Evolutionary conservation across 2,113 vertebrate species (phyloP), one percentile per base, ranked within the genome.

Genomic region (Barbus barbus): DNA sequence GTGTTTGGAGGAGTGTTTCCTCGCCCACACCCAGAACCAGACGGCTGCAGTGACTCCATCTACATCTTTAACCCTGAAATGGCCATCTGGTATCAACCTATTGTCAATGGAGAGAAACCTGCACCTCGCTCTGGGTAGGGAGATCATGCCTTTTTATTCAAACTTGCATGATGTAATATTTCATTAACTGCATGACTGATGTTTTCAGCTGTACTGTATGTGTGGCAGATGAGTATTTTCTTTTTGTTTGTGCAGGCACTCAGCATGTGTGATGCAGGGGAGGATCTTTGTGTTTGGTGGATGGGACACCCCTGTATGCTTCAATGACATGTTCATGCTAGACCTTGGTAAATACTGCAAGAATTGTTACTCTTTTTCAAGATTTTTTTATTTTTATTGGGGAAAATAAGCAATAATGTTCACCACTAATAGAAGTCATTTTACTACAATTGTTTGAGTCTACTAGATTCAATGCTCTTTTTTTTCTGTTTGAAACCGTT

Each of bases 61-160:
- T 95, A 96, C 83, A 96, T 96, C 88, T 96, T 96, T 51, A 93
- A 95, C 81, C 95, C 94, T 13, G 85, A 94, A 72, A 93, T 95
- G 85, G 93, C 94, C 87, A 95, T 96, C 86, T 96, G 95, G 95
- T 96, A 96, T 88, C 93, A 95, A 88, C 95, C 95, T 31, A 95
- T 96, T 12, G 93, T 96, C 73, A 93, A 91, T 0, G 95, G 95
- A 6, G 87, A 93, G 69, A 88, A 82, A 12, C 95, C 95, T 9
- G 89, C 94, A 20, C 91, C 95, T 5, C 94, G 95, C 76, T 96
- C 95, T 75, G 94, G 95, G 95, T 96, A 85, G 89, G 91, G 73
- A 31, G 1, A 4, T 41, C 0, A 16, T 16, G n/a, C 24, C 0
- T 28, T 14, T 44, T 44, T 44, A 24, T 73, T 46, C 5, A 73